phyloP scores from a whole-genome alignment of 1,140 invertebrate genomes.

The Ctenoplectra terminalis region DNA sequence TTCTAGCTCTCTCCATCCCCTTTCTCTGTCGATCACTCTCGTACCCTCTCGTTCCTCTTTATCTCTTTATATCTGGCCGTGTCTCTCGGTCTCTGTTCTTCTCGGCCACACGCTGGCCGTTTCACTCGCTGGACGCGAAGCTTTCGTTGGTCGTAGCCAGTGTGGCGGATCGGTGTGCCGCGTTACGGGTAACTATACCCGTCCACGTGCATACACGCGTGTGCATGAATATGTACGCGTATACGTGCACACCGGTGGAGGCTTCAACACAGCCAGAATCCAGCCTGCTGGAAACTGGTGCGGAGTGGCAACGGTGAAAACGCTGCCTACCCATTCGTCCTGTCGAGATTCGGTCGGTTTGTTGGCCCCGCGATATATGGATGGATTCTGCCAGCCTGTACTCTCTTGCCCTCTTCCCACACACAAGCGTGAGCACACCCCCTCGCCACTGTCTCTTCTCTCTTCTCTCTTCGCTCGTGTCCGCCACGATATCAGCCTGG shows the following conservation, averaged over 20 bases:
- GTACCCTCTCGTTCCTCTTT: slow-evolving; percentile 46
- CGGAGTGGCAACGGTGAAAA: slow-evolving; percentile 76
- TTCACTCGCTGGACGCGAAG: slow-evolving; percentile 47
- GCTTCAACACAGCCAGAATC: not conserved
- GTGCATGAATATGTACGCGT: not conserved
- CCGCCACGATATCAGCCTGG: slow-evolving; percentile 51
- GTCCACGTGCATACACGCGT: slow-evolving; percentile 12
- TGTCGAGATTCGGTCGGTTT: slow-evolving; percentile 80
- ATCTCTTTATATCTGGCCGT: slow-evolving; percentile 54
- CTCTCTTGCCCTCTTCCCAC: slow-evolving; percentile 35
- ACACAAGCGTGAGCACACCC: not conserved
- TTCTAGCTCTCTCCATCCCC: slow-evolving; percentile 39
- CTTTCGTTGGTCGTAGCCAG: slow-evolving; percentile 65
- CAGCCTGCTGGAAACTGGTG: slow-evolving; percentile 43
- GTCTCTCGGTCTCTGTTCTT: slow-evolving; percentile 14
- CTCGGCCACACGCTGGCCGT: not conserved
- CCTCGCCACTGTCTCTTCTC: not conserved
- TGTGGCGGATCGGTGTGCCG: slow-evolving; percentile 62
- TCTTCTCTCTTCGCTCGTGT: slow-evolving; percentile 43
- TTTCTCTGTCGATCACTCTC: slow-evolving; percentile 28
- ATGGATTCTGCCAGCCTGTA: slow-evolving; percentile 74
- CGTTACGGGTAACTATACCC: slow-evolving; percentile 64
- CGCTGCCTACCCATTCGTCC: slow-evolving; percentile 77
- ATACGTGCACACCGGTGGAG: not conserved
- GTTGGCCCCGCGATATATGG: slow-evolving; percentile 79